Evolutionary conservation across 2,888 invertebrate genomes (phyloP).

Genomic region (Hydraecia micacea): DNA sequence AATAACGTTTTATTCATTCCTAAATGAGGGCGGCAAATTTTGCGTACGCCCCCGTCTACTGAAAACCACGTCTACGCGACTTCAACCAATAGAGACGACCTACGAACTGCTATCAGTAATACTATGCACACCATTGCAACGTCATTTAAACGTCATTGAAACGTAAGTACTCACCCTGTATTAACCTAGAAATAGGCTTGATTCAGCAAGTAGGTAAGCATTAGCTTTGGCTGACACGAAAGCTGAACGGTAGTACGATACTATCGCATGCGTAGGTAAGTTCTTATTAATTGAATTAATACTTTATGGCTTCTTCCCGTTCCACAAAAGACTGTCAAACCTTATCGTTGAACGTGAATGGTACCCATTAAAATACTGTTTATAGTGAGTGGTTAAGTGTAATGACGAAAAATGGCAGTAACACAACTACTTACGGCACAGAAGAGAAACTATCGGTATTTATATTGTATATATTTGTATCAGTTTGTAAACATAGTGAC

Average conservation of each 20-base stretch:
- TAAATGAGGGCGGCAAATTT: neutral
- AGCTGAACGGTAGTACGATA: conserved; percentile 40
- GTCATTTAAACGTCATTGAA: neutral
- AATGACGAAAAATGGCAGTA: conserved; percentile 77
- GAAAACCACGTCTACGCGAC: neutral
- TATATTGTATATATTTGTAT: conserved; percentile 21
- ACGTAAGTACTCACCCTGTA: neutral
- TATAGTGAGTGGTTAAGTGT: conserved; percentile 53
- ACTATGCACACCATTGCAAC: neutral
- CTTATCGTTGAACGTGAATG: conserved; percentile 74
- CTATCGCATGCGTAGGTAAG: conserved; percentile 67
- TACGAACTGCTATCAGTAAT: neutral
- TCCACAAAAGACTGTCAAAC: conserved; percentile 75
- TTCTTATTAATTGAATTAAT: conserved; percentile 87
- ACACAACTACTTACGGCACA: conserved; percentile 72
- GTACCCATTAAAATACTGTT: conserved; percentile 63
- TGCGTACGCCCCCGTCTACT: neutral
- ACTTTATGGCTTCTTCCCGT: conserved; percentile 83
- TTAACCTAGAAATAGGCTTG: conserved; percentile 33
- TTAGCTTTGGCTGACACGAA: conserved; percentile 44
- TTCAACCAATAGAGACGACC: neutral
- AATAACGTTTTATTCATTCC: neutral
- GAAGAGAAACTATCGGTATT: conserved; percentile 77
- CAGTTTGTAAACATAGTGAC: conserved; percentile 38
- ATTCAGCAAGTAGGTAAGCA: conserved; percentile 50